Percentiles rank a stretch among this genome's conserved stretches.
Conservation (phyloP, 2,113 vertebrate genomes). For the Acanthisitta chloris region DNA sequence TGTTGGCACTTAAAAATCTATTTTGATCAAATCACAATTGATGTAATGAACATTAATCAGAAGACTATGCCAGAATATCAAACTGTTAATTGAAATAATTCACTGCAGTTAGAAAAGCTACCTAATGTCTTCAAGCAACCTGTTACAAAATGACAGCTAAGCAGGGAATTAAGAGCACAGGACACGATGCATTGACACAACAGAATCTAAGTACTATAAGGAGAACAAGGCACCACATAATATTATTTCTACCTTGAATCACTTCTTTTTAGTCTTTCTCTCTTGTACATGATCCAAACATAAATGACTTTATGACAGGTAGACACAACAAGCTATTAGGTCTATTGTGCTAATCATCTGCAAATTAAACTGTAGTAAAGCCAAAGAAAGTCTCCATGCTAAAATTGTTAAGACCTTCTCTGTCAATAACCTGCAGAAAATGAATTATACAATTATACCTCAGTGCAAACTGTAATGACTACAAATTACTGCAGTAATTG, state of each 20-base stretch:
- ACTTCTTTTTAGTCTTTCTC: background rate
- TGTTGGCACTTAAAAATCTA: background rate
- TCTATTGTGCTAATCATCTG: background rate
- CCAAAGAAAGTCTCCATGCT: background rate
- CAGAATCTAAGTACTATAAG: background rate
- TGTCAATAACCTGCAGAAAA: slow-evolving; percentile 46
- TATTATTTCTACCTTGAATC: background rate
- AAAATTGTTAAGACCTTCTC: slow-evolving; percentile 24
- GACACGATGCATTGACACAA: background rate
- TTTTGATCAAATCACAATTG: background rate
- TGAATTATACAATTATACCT: slow-evolving; percentile 49
- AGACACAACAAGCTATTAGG: background rate
- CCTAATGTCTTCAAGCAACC: background rate
- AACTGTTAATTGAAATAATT: background rate
- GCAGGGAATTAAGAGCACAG: background rate
- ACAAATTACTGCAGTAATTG: slow-evolving; percentile 65
- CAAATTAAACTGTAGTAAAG: slow-evolving; percentile 2
- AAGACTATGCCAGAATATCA: background rate
- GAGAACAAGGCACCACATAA: background rate
- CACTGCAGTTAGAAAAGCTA: background rate
- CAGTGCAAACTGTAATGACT: slow-evolving; percentile 50
- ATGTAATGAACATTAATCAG: background rate
- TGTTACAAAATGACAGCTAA: background rate
- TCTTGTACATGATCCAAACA: background rate
- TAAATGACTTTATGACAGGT: background rate